Base-by-base conservation (phyloP, 1,140 invertebrate species). In the Psilanteris sp. region DNA sequence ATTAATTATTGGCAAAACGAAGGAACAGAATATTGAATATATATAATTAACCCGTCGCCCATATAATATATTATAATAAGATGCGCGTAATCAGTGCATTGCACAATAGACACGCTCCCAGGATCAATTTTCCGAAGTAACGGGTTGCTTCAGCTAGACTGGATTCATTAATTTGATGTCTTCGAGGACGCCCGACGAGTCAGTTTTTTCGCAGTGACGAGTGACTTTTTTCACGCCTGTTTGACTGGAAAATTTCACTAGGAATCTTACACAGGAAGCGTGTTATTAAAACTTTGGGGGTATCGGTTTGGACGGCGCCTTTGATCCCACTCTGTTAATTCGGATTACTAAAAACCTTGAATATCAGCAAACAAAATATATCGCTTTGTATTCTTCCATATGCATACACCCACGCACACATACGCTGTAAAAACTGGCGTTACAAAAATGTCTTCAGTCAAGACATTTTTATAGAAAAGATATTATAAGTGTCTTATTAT, bases 211-310 rank as follows among this genome's bases (percentile, higher is more conserved):
- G 15, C 10, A 7, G 11, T 46, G 43, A 43, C 43, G 15, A 46
- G 26, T 3, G 43, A 54, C 48, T 54, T 54, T 54, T 22, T 54
- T 54, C 34, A 34, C 22, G 27, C 44, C 44, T 11, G 44, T 13
- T 48, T 16, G n/a, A 34, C 22, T 37, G 31, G 20, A 54, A 54
- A 37, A 54, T 54, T 54, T 37, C 32, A 22, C 48, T 22, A 39
- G 22, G 48, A 54, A 54, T 22, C 7, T 16, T 2, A 7, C 14
- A 2, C 32, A 52, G 32, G 31, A 34, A 52, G 39, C 10, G 32
- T 39, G 20, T 26, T 54, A 54, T 37, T 54, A 39, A 37, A 54
- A 27, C 4, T 54, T 39, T 27, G 27, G 18, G 22, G 32, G 34
- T 37, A 34, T 54, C 32, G 39, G 32, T 37, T 52, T 52, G 18